phyloP scores from a whole-genome alignment of 2,888 invertebrate genomes.

The Zele albiditarsus region DNA sequence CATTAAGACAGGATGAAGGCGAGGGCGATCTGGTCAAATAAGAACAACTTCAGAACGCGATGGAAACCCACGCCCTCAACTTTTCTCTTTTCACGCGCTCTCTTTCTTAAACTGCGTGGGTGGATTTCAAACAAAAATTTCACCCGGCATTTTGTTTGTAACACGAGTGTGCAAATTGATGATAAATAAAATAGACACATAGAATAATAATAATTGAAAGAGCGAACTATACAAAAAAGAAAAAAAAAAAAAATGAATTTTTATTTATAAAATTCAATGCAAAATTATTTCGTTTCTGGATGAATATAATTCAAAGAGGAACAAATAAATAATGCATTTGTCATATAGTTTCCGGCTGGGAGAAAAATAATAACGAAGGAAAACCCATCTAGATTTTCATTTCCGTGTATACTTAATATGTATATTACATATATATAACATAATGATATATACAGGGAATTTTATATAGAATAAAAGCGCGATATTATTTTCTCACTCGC shows the following conservation, averaged over 20 bases:
- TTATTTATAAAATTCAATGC: too few relatives aligned
- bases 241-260: neutral
- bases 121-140: constrained; percentile 33
- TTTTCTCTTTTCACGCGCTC: neutral
- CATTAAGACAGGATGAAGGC: neutral
- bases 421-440: neutral
- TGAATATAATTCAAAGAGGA: too few relatives aligned
- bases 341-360: neutral
- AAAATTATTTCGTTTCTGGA: too few relatives aligned
- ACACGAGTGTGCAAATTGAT: constrained; percentile 27
- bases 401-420: neutral
- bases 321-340: neutral
- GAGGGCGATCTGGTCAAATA: neutral
- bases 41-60: neutral
- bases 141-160: constrained; percentile 14
- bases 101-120: constrained; percentile 5
- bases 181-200: constrained; percentile 26
- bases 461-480: neutral
- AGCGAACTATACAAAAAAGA: neutral
- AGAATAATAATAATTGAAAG: neutral
- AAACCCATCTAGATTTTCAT: neutral
- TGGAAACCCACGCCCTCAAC: constrained; percentile 18
- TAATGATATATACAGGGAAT: neutral
- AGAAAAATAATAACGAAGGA: neutral
- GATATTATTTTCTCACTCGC: neutral